A percentile compares a stretch with the other conserved stretches of the same genome.
These are phyloP conservation scores for Ephialtes manifestator DNA, from an alignment of 2,888 invertebrate species.

Conservation along the genomic window DNA sequence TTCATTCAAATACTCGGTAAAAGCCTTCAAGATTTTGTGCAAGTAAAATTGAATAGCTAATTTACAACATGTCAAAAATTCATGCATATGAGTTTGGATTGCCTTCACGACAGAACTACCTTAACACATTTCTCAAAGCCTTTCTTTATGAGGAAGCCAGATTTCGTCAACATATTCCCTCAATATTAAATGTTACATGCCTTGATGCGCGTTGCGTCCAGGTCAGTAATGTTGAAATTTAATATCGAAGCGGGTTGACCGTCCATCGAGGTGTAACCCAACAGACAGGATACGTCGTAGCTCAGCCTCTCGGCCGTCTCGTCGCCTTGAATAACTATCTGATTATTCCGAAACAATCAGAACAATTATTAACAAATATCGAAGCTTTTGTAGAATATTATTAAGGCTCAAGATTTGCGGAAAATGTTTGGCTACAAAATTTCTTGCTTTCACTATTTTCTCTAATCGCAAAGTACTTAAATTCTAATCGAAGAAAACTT, in stretches of 20 bases:
- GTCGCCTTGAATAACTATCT: slow-evolving; percentile 79
- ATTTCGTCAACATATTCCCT: neutral
- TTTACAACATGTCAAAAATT: no score
- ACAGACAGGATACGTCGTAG: slow-evolving; percentile 84
- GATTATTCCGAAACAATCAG: slow-evolving; percentile 12
- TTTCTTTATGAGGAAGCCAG: slow-evolving; percentile 3
- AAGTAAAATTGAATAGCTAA: no score
- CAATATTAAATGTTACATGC: slow-evolving; percentile 49
- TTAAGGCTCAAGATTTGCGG: neutral
- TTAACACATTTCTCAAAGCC: neutral
- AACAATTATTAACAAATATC: neutral
- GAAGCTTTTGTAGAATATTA: neutral
- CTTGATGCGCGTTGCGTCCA: slow-evolving; percentile 65
- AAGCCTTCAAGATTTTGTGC: no score
- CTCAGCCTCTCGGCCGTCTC: slow-evolving; percentile 83
- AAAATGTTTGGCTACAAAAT: no score
- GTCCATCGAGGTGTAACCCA: slow-evolving; percentile 86
- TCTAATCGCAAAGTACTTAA: no score
- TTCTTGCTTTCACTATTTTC: no score
- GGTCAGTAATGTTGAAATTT: slow-evolving; percentile 72
- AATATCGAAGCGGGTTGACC: slow-evolving; percentile 74
- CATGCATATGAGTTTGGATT: no score
- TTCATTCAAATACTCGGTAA: no score
- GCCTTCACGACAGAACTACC: no score
- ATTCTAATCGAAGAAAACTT: no score